Conservation (phyloP, 2,797 vertebrate genomes). For the Pipistrellus nathusii region DNA sequence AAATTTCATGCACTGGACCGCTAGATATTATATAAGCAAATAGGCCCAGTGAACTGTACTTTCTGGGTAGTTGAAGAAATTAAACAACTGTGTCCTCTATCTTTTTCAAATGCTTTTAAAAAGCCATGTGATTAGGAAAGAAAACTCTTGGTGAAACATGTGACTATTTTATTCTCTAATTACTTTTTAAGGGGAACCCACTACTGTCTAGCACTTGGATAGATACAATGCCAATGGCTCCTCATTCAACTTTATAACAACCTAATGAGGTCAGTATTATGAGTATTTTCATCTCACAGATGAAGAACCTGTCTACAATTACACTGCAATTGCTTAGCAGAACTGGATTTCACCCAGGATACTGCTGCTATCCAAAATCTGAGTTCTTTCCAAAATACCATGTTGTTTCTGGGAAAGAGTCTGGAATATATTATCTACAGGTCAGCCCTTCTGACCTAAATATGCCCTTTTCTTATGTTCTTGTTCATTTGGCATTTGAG, state of each 20-base stretch:
- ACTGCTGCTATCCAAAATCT: not conserved
- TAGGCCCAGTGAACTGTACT: not conserved
- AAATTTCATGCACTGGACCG: no score
- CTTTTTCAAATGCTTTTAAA: conserved; percentile 49
- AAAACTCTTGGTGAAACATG: not conserved
- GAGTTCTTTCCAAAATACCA: not conserved
- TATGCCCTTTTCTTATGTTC: not conserved
- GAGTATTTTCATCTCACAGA: not conserved
- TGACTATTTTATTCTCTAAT: not conserved
- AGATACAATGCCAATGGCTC: not conserved
- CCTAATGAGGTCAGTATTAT: not conserved
- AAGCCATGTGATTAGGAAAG: conserved; percentile 4
- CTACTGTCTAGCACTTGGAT: not conserved
- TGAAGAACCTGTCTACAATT: not conserved
- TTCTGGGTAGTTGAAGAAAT: not conserved
- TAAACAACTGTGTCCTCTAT: not conserved
- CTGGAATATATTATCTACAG: not conserved
- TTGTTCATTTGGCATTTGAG: conserved; percentile 12
- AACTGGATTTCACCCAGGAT: not conserved
- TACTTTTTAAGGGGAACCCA: not conserved
- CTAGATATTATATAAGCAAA: not conserved
- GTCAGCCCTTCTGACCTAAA: not conserved
- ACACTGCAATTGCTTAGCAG: not conserved
- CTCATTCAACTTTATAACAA: not conserved
- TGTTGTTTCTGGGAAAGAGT: not conserved